Evolutionary conservation across 2,888 invertebrate species (phyloP).

Genomic region (Drosophila anomalipes): DNA sequence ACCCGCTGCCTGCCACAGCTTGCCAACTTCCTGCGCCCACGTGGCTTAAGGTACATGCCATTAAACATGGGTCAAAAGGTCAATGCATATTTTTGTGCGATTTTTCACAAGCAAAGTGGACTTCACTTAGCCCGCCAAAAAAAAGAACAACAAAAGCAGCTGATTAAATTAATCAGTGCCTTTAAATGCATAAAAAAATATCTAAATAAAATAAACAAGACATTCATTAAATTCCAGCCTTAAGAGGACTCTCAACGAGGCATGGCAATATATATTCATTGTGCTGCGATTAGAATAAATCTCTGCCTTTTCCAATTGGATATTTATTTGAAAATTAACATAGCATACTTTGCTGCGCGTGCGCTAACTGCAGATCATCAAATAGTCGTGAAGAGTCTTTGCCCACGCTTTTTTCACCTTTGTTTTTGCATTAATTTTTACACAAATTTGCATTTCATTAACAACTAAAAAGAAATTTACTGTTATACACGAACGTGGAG

Average conservation of each 20-base stretch:
- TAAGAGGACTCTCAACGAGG: background rate
- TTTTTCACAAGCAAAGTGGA: conserved; percentile 10
- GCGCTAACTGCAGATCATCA: conserved; percentile 9
- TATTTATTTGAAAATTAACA: conserved; percentile 1
- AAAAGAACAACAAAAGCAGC: background rate
- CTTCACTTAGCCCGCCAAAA: background rate
- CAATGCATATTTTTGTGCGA: conserved; percentile 39
- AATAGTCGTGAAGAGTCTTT: conserved; percentile 12
- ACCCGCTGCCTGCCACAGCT: background rate
- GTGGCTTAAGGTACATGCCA: conserved; percentile 11
- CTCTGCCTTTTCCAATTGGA: background rate
- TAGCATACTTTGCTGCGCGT: conserved; percentile 19
- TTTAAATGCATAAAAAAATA: conserved; percentile 13
- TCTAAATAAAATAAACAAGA: conserved; percentile 7
- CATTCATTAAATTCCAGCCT: background rate
- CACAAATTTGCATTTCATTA: conserved; percentile 72
- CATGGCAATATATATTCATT: background rate
- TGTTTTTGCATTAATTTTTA: conserved; percentile 65
- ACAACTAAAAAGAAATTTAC: conserved; percentile 59
- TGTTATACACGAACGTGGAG: conserved; percentile 1
- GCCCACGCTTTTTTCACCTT: conserved; percentile 18
- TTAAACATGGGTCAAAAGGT: conserved; percentile 39
- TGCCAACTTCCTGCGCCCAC: background rate
- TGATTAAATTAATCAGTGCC: conserved; percentile 35
- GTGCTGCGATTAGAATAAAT: background rate